These are phyloP conservation scores for Lipophrys pholis DNA, from an alignment of 2,113 vertebrate species.

Conservation along the genomic window DNA sequence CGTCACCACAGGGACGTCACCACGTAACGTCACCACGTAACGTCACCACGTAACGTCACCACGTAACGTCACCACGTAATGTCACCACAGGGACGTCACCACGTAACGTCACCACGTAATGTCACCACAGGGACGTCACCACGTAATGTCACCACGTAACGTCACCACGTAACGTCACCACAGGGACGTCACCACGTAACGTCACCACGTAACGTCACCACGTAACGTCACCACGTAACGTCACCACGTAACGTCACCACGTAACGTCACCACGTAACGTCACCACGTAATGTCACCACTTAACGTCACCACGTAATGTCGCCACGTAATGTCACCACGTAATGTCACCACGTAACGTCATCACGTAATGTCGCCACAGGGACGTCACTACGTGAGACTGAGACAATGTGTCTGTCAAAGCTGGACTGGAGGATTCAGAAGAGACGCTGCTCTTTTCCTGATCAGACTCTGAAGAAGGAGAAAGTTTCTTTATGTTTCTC, in stretches of 20 bases:
- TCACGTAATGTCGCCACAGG: too few relatives aligned
- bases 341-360: background rate
- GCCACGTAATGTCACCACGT: background rate
- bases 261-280: background rate
- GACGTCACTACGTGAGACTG: too few relatives aligned
- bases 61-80: background rate
- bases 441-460: too few relatives aligned
- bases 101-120: background rate
- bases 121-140: too few relatives aligned
- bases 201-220: background rate
- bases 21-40: background rate
- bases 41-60: background rate
- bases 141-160: background rate
- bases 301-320: background rate
- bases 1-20: too few relatives aligned
- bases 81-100: too few relatives aligned
- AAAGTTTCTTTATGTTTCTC: too few relatives aligned
- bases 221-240: background rate
- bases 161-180: background rate
- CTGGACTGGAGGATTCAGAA: too few relatives aligned
- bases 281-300: background rate
- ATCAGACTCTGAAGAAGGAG: too few relatives aligned
- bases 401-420: too few relatives aligned
- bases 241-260: background rate
- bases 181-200: background rate